Evolutionary conservation across 2,113 vertebrate species (phyloP).

Genomic region (Pterophyllum scalare): DNA sequence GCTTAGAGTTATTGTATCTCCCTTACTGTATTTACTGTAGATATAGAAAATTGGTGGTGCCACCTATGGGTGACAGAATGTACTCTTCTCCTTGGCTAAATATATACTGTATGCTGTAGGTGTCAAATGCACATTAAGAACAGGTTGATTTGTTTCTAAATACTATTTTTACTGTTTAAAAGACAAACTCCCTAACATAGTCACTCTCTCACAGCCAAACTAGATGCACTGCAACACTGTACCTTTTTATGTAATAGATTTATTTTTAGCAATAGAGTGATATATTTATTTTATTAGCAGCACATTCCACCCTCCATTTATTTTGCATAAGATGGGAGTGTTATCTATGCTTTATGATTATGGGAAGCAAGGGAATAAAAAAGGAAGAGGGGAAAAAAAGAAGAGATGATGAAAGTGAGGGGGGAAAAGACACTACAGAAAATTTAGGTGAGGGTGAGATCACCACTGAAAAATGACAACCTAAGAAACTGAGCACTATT

Average conservation of each 20-base stretch:
- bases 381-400: conserved; percentile 8
- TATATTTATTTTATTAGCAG: conserved; percentile 49
- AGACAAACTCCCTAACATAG: neutral
- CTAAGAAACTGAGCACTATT: conserved; percentile 9
- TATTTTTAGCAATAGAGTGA: conserved; percentile 59
- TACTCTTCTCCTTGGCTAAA: neutral
- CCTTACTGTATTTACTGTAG: conserved; percentile 6
- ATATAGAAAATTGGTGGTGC: conserved; percentile 47
- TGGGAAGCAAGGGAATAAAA: neutral
- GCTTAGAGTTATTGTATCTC: neutral
- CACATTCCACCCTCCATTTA: conserved; percentile 37
- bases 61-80: conserved; percentile 53
- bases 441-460: conserved; percentile 5
- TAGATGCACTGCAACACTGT: conserved; percentile 12
- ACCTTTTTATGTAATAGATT: conserved; percentile 58
- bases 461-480: conserved; percentile 4
- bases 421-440: neutral
- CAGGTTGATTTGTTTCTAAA: neutral
- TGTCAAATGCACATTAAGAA: neutral
- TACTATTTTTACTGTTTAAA: conserved; percentile 3
- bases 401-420: neutral
- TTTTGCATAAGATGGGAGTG: conserved; percentile 52
- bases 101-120: neutral
- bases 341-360: conserved; percentile 44
- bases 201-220: conserved; percentile 2